phyloP scores from a whole-genome alignment of 1,140 invertebrate genomes.

The Campoletis sonorensis region DNA sequence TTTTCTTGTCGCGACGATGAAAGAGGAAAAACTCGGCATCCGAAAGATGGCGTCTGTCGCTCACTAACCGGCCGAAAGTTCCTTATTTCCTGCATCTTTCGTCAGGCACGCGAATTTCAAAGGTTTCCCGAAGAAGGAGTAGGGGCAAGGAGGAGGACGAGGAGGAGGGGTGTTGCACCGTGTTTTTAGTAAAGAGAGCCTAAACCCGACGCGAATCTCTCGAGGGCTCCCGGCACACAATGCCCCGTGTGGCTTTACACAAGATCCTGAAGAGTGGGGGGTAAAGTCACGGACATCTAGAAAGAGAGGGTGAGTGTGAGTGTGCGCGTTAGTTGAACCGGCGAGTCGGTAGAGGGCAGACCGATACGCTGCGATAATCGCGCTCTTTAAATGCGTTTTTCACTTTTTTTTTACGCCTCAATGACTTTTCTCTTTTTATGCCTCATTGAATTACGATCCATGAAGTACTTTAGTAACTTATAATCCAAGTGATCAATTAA shows the following conservation, averaged over 20 bases:
- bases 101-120: constrained; percentile 2
- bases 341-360: not conserved
- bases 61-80: constrained; percentile 2
- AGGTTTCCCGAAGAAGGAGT: not conserved
- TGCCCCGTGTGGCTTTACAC: not conserved
- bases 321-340: not conserved
- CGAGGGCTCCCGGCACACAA: constrained; percentile 11
- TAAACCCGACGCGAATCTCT: constrained; percentile 16
- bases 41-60: constrained; percentile 7
- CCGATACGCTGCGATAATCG: not conserved
- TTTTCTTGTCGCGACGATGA: not conserved
- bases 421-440: no score
- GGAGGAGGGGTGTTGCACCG: not conserved
- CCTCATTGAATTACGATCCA: no score
- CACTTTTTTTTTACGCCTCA: no score
- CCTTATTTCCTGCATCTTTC: constrained; percentile 11
- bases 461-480: no score
- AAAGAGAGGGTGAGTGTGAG: not conserved
- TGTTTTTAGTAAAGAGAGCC: constrained; percentile 1
- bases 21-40: not conserved
- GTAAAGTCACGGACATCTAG: not conserved
- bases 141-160: not conserved
- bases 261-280: not conserved
- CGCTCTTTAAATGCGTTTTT: not conserved
- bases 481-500: no score